Conservation (phyloP, 2,113 vertebrate species). For the Scolopax mira region DNA sequence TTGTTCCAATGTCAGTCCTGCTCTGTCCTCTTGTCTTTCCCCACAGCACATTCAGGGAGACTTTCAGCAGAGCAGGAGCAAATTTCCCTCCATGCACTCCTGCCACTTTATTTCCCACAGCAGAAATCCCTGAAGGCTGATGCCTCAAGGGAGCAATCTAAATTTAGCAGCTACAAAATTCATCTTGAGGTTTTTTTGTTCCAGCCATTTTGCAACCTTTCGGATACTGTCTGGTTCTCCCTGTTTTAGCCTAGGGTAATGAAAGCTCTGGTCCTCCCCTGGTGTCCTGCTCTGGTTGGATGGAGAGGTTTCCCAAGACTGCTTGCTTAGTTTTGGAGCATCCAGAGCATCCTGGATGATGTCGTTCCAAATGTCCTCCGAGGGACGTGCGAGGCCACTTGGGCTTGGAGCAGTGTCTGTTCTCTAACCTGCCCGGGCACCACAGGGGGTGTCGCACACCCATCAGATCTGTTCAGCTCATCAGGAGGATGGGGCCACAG, state of each 20-base stretch:
- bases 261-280: not conserved
- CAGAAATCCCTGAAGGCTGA: not conserved
- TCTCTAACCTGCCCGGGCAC: fast-evolving
- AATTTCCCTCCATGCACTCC: not conserved
- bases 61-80: not conserved
- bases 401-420: not conserved
- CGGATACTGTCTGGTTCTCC: not conserved
- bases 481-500: not conserved
- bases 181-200: not conserved
- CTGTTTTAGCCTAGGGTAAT: not conserved
- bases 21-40: not conserved
- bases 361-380: not conserved
- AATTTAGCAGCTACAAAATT: conserved; percentile 30
- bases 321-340: not conserved
- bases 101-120: not conserved
- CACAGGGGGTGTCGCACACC: not conserved
- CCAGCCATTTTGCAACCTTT: not conserved
- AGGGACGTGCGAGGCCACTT: not conserved
- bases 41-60: not conserved
- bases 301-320: not conserved
- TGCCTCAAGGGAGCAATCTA: conserved; percentile 18
- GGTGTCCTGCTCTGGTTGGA: not conserved
- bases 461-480: not conserved
- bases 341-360: not conserved
- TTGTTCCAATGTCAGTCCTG: not conserved